Percentiles rank a stretch among this genome's conserved stretches.
Conservation (phyloP, 30 jellyfish, hydroid and myxozoan genomes). For the Chrysaora quinquecirrha region DNA sequence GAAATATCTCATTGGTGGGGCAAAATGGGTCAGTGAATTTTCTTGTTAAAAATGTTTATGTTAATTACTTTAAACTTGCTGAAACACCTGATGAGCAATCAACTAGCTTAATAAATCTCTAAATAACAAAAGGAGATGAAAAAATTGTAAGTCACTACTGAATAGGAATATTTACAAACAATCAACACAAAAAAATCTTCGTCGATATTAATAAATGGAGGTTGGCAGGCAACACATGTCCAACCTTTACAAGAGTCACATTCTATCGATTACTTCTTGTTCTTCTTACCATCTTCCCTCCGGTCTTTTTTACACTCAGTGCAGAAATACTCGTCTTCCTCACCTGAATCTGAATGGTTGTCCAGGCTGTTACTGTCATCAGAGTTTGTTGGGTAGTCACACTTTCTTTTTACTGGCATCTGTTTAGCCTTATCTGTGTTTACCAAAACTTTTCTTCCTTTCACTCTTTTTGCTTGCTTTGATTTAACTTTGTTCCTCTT, state of each 20-base stretch:
- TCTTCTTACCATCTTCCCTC: neutral
- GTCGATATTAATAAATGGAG: too few relatives aligned
- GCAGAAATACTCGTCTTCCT: neutral
- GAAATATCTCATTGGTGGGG: too few relatives aligned
- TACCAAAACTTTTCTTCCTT: neutral
- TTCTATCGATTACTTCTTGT: neutral
- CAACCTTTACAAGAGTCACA: constrained; percentile 6
- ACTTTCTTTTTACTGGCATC: neutral
- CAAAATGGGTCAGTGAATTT: too few relatives aligned
- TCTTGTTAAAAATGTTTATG: too few relatives aligned
- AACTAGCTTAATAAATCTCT: too few relatives aligned
- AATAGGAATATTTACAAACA: too few relatives aligned
- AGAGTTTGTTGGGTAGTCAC: neutral
- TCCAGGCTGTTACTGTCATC: neutral
- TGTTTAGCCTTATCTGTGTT: neutral
- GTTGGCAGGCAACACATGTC: constrained; percentile 14
- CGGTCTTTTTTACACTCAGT: neutral
- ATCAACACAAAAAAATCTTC: too few relatives aligned
- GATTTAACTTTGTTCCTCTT: neutral
- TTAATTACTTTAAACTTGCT: too few relatives aligned
- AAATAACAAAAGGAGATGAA: too few relatives aligned
- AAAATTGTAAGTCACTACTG: too few relatives aligned
- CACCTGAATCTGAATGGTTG: neutral
- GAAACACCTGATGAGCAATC: too few relatives aligned
- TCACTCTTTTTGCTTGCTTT: neutral